phyloP scores from a whole-genome alignment of 2,888 invertebrate genomes.

The Galerucella calmariensis region DNA sequence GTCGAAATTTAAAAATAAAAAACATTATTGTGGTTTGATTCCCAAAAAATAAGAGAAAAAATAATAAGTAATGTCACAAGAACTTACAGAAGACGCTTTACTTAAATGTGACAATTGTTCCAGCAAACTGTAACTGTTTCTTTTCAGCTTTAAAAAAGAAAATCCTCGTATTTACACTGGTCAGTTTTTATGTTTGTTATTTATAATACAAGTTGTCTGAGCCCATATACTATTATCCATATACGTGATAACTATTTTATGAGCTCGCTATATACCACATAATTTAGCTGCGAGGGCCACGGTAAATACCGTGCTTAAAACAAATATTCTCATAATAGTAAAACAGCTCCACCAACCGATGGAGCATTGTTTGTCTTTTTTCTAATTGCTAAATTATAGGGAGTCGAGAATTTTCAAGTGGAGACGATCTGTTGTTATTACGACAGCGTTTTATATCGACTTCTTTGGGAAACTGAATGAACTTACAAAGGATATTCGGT shows the following conservation, averaged over 20 bases:
- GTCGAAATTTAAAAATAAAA: no score
- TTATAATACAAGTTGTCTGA: neutral
- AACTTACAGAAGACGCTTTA: no score
- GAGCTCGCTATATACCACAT: conserved; percentile 39
- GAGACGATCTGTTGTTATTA: conserved; percentile 25
- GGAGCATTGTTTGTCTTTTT: conserved; percentile 43
- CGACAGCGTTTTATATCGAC: conserved; percentile 25
- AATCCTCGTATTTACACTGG: no score
- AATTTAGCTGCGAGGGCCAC: conserved; percentile 43
- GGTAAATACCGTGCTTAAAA: conserved; percentile 44
- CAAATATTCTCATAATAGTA: conserved; percentile 47
- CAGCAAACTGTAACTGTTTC: no score
- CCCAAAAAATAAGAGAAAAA: no score
- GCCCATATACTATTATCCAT: conserved; percentile 27
- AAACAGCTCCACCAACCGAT: conserved; percentile 25
- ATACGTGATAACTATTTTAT: conserved; percentile 31
- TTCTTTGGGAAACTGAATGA: conserved; percentile 23
- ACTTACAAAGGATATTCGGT: conserved; percentile 12
- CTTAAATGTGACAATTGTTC: no score
- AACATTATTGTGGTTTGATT: no score
- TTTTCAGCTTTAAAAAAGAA: no score
- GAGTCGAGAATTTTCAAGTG: conserved; percentile 21
- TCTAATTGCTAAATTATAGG: conserved; percentile 42
- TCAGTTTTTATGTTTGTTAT: neutral
- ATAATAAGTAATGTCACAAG: no score